Evolutionary conservation across 2,888 invertebrate species (phyloP), one percentile per base, ranked within the genome.

Genomic region (Meliscaeva auricollis): DNA sequence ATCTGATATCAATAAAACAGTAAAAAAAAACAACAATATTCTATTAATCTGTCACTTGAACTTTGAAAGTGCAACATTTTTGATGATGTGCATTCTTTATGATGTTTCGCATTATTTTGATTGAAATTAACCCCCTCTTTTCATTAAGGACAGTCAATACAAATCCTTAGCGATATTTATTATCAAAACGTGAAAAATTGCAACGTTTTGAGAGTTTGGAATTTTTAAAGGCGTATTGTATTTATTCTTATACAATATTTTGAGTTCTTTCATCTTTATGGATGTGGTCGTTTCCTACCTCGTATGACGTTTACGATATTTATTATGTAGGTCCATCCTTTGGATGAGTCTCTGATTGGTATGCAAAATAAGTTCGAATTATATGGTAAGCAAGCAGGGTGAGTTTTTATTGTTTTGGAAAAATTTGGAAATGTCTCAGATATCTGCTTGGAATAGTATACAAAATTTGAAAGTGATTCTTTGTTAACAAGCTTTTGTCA

Each of bases 341-440:
- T n/a, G 15, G n/a, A 60, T 41, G n/a, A 22, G n/a, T 44, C 17
- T n/a, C 11, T 38, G 32, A 82, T 82, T 77, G 32, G 46, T 82
- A 77, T 82, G 76, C 81, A n/a, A 6, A 22, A 38, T 32, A 35
- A 13, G 64, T 30, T 22, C 17, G 41, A 35, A 32, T 46, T 38
- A 17, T 56, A 22, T 22, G 56, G 44, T 22, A 15, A 72, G 15
- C 70, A 15, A 72, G 15, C 70, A 56, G 50, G 64, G 17, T 70
- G 80, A 64, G 69, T 80, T 64, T 64, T 62, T 46, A 81, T 81
- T 58, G 17, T 41, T 58, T 74, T 52, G 41, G 66, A 58, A 17
- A 60, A 79, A 60, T 60, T 79, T 72, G 70, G 52, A 64, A 20
- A 48, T 64, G 66, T 7, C 58, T 54, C 4, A 64, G n/a, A n/a